phyloP scores from a whole-genome alignment of 1,140 invertebrate genomes.

The Heliothis virescens region DNA sequence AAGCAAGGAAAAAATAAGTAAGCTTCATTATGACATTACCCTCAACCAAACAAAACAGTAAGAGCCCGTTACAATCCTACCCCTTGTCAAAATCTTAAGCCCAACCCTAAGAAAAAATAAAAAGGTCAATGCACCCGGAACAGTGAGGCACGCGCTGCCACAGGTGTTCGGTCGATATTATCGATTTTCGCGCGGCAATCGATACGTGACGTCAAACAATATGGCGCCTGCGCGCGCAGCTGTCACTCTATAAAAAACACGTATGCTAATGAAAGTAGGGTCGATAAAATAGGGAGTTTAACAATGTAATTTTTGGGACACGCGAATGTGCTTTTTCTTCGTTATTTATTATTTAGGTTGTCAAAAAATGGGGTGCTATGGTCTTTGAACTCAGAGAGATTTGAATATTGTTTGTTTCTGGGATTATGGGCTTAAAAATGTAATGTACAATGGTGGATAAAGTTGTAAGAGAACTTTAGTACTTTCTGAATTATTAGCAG shows the following conservation, averaged over 20 bases:
- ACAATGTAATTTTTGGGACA: slow-evolving; percentile 49
- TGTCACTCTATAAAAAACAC: slow-evolving; percentile 62
- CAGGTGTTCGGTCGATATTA: slow-evolving; percentile 80
- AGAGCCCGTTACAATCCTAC: background rate
- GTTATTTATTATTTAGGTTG: slow-evolving; percentile 35
- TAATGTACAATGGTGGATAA: no score
- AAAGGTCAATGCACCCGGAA: slow-evolving; percentile 75
- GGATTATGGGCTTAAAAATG: background rate
- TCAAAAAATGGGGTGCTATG: slow-evolving; percentile 17
- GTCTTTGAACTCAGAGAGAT: slow-evolving; percentile 1
- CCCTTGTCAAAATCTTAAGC: slow-evolving; percentile 13
- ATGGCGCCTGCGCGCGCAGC: slow-evolving; percentile 72
- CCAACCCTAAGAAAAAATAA: slow-evolving; percentile 44
- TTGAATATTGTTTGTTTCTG: slow-evolving; percentile 11
- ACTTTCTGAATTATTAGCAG: no score
- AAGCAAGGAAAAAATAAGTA: background rate
- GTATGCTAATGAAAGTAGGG: slow-evolving; percentile 69
- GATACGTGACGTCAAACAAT: slow-evolving; percentile 75
- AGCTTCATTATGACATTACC: background rate
- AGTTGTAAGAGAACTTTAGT: no score
- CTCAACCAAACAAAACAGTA: slow-evolving; percentile 1
- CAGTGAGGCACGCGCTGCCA: slow-evolving; percentile 67
- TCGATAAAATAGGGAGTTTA: slow-evolving; percentile 61
- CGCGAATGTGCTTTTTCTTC: slow-evolving; percentile 46
- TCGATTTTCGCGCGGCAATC: slow-evolving; percentile 76